Conservation (phyloP, 2,797 vertebrate species). For the Molossus molossus region DNA sequence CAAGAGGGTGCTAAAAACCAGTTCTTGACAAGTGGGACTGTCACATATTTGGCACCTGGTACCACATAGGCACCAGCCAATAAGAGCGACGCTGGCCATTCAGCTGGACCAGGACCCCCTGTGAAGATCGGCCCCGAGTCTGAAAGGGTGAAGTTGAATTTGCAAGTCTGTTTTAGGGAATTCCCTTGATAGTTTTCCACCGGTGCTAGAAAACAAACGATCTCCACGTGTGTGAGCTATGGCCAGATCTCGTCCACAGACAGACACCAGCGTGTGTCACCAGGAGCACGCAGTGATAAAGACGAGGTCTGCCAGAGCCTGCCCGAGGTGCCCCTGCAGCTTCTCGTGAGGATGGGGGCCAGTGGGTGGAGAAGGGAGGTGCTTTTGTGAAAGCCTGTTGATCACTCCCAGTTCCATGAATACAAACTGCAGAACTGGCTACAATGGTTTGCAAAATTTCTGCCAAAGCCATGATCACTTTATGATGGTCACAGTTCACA, state of each 20-base stretch:
- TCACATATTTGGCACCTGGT: background rate
- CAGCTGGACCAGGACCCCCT: background rate
- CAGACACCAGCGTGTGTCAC: background rate
- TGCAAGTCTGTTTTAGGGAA: background rate
- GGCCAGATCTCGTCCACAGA: accelerated
- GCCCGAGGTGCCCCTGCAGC: accelerated
- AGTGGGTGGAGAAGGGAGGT: background rate
- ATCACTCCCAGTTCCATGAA: background rate
- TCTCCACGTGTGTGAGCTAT: accelerated
- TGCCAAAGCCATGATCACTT: background rate
- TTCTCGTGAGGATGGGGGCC: background rate
- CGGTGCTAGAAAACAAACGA: constrained; percentile 7
- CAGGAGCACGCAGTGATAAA: background rate
- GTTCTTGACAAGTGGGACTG: background rate
- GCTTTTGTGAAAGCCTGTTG: background rate
- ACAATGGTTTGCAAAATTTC: background rate
- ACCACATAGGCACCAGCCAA: background rate
- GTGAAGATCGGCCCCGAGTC: background rate
- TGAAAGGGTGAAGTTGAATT: background rate
- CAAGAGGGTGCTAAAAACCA: background rate
- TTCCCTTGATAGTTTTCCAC: background rate
- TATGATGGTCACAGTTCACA: background rate
- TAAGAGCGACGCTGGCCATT: accelerated
- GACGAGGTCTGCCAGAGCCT: accelerated
- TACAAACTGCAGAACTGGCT: background rate